Evolutionary conservation across 2,888 invertebrate species (phyloP).

Genomic region (Lasioglossum leucozonium): DNA sequence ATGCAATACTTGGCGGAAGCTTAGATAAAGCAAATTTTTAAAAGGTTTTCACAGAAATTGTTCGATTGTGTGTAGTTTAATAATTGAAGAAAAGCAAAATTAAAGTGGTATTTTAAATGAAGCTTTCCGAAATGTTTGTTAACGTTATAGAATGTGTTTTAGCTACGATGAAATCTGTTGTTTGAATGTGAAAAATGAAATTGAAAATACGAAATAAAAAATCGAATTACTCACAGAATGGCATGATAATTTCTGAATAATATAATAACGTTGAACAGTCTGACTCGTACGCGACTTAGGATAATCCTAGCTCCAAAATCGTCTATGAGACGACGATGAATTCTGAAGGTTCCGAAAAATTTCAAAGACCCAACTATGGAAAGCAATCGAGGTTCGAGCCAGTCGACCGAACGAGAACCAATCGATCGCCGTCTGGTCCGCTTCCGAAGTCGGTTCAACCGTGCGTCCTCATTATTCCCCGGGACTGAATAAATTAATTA

Average conservation of each 20-base stretch:
- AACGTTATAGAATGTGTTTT: no score
- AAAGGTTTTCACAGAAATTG: neutral
- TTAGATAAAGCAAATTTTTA: neutral
- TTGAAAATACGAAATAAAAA: no score
- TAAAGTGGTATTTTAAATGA: no score
- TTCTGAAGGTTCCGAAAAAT: neutral
- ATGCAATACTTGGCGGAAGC: neutral
- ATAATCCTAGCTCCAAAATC: neutral
- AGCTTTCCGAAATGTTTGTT: no score
- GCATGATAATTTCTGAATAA: neutral
- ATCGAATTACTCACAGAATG: neutral
- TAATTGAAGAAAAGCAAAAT: neutral
- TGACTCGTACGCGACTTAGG: no score
- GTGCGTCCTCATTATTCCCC: neutral
- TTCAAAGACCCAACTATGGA: neutral
- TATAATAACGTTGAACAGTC: no score
- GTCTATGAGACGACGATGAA: neutral
- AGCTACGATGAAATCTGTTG: no score
- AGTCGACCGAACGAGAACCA: neutral
- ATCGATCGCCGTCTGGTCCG: conserved; percentile 4
- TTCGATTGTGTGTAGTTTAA: neutral
- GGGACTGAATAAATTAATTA: conserved; percentile 13
- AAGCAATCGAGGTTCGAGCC: neutral
- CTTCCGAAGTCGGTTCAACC: neutral
- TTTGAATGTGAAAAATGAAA: no score